Evolutionary conservation across 2,797 vertebrate species (phyloP).

Genomic region (Eulemur albifrons): DNA sequence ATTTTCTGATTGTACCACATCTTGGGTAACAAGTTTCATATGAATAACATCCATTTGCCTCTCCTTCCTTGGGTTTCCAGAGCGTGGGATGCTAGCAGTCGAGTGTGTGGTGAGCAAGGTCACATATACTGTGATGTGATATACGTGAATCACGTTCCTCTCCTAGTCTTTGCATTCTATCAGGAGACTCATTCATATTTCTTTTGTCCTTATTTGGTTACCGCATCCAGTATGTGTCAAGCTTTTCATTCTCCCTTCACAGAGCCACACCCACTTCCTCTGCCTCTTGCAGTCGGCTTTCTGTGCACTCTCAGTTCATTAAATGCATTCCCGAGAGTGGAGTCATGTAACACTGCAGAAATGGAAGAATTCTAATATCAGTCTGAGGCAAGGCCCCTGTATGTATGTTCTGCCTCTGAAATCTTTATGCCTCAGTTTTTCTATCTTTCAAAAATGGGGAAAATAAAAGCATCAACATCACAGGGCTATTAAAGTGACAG

Average conservation of each 20-base stretch:
- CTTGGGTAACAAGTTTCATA: neutral
- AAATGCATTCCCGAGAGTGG: neutral
- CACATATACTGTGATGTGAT: neutral
- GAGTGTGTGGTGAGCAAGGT: neutral
- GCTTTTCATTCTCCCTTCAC: neutral
- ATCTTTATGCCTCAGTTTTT: neutral
- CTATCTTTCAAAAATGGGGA: neutral
- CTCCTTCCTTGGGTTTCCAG: neutral
- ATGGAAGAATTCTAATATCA: neutral
- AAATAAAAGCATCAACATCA: neutral
- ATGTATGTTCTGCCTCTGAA: neutral
- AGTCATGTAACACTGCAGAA: neutral
- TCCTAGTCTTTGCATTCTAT: neutral
- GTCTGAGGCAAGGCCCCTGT: neutral
- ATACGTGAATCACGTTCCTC: neutral
- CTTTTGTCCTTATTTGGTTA: neutral
- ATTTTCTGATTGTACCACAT: neutral
- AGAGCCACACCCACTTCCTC: neutral
- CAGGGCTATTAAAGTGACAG: neutral
- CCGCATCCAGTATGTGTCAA: neutral
- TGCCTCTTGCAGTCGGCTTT: neutral
- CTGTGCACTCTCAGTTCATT: neutral
- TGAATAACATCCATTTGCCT: neutral
- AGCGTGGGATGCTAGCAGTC: neutral
- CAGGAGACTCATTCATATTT: neutral